These are phyloP conservation scores for Planiliza haematocheilus DNA, from an alignment of 2,113 vertebrate species.

Conservation along the genomic window DNA sequence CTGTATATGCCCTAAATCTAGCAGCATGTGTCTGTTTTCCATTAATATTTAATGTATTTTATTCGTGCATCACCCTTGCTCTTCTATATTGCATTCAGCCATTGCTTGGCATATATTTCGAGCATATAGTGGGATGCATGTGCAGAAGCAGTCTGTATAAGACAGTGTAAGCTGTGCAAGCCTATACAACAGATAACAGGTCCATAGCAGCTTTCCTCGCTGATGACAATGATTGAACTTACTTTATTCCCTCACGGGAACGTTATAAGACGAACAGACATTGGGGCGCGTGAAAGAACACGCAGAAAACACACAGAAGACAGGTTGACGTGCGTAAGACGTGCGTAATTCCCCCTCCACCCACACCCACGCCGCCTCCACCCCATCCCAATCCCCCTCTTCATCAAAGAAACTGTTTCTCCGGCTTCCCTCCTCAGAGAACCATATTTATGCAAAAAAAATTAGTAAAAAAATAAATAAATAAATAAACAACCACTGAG, in stretches of 20 bases:
- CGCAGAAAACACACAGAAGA: slow-evolving; percentile 62
- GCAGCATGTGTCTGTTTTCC: slow-evolving; percentile 66
- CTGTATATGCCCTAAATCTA: slow-evolving; percentile 57
- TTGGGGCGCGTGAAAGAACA: slow-evolving; percentile 47
- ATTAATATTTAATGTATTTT: slow-evolving; percentile 65
- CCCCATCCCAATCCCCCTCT: slow-evolving; percentile 32
- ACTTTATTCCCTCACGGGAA: slow-evolving; percentile 5
- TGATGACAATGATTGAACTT: slow-evolving; percentile 55
- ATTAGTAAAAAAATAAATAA: background rate
- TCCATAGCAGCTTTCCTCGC: slow-evolving; percentile 25
- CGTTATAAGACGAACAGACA: slow-evolving; percentile 27
- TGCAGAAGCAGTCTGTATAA: slow-evolving; percentile 41
- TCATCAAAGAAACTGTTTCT: slow-evolving; percentile 66
- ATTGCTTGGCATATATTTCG: slow-evolving; percentile 17
- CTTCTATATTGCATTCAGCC: slow-evolving; percentile 44
- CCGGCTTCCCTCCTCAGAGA: slow-evolving; percentile 53
- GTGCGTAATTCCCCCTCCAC: slow-evolving; percentile 65
- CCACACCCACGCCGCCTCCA: slow-evolving; percentile 23
- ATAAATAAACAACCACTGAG: slow-evolving; percentile 23
- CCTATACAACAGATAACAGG: slow-evolving; percentile 12
- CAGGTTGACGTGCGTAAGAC: slow-evolving; percentile 74
- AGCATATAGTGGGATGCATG: slow-evolving; percentile 46
- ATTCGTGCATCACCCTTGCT: slow-evolving; percentile 56
- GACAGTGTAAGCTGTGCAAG: slow-evolving; percentile 15
- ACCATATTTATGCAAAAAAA: slow-evolving; percentile 63